These are phyloP conservation scores for Triplophysa bombifrons DNA, from an alignment of 2,797 vertebrate species.

Conservation along the genomic window DNA sequence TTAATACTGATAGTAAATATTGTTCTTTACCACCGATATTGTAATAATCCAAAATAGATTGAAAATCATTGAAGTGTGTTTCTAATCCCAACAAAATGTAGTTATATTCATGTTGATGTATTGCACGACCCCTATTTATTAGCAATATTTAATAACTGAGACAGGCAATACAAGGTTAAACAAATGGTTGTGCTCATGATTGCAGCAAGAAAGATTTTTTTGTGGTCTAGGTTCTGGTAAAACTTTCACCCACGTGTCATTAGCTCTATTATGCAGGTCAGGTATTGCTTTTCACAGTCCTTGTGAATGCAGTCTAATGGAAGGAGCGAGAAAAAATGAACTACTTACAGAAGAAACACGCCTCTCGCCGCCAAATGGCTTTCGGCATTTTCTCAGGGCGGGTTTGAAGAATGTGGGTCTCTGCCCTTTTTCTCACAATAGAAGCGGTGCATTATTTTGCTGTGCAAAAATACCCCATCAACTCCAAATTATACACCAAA, in stretches of 20 bases:
- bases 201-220: not conserved
- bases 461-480: conserved; percentile 15
- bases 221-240: not conserved
- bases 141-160: not conserved
- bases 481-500: conserved; percentile 37
- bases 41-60: too few relatives aligned
- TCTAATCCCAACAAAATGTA: too few relatives aligned
- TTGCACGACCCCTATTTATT: too few relatives aligned
- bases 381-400: conserved; percentile 67
- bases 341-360: conserved; percentile 70
- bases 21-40: too few relatives aligned
- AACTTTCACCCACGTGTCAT: not conserved
- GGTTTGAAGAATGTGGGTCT: conserved; percentile 52
- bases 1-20: too few relatives aligned
- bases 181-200: not conserved
- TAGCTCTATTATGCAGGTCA: conserved; percentile 38
- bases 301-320: conserved; percentile 65
- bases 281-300: conserved; percentile 61
- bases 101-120: too few relatives aligned
- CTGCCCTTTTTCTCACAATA: conserved; percentile 35
- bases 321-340: conserved; percentile 66
- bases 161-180: not conserved
- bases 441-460: conserved; percentile 34
- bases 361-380: conserved; percentile 75
- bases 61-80: too few relatives aligned